phyloP scores from a whole-genome alignment of 2,888 invertebrate genomes.

The Thecocarcelia acutangulata region DNA sequence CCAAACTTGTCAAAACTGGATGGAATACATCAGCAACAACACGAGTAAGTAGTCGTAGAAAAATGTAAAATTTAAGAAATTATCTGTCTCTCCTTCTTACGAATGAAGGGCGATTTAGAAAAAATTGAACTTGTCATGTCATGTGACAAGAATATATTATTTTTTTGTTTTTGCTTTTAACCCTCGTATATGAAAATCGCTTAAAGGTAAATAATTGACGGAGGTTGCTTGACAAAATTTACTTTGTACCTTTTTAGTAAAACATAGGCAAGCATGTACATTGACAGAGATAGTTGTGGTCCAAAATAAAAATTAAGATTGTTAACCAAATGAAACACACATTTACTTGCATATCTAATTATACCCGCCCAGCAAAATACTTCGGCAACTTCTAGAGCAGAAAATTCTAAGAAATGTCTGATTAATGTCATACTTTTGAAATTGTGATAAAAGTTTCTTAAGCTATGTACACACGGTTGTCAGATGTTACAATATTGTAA shows the following conservation, averaged over 20 bases:
- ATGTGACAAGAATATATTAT: constrained; percentile 58
- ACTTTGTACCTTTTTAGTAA: constrained; percentile 14
- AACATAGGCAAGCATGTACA: constrained; percentile 1
- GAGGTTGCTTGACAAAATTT: constrained; percentile 37
- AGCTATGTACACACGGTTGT: no score
- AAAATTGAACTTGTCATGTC: constrained; percentile 60
- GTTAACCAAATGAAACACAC: constrained; percentile 10
- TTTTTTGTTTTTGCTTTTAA: constrained; percentile 30
- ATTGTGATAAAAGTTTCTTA: no score
- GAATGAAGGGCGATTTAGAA: constrained; percentile 22
- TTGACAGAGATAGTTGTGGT: constrained; percentile 23
- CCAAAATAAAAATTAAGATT: constrained; percentile 47
- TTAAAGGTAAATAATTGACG: constrained; percentile 50
- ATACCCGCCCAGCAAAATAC: background rate
- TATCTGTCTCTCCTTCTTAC: background rate
- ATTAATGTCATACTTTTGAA: no score
- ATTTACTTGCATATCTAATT: background rate
- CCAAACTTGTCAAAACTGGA: no score
- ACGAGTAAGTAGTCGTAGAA: no score
- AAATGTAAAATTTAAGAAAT: constrained; percentile 4
- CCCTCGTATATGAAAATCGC: constrained; percentile 48
- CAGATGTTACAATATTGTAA: no score
- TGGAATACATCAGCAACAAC: no score
- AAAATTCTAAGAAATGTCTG: no score
- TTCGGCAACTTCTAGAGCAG: no score